These are phyloP conservation scores for Grus americana DNA, from an alignment of 2,113 vertebrate species.

Conservation along the genomic window DNA sequence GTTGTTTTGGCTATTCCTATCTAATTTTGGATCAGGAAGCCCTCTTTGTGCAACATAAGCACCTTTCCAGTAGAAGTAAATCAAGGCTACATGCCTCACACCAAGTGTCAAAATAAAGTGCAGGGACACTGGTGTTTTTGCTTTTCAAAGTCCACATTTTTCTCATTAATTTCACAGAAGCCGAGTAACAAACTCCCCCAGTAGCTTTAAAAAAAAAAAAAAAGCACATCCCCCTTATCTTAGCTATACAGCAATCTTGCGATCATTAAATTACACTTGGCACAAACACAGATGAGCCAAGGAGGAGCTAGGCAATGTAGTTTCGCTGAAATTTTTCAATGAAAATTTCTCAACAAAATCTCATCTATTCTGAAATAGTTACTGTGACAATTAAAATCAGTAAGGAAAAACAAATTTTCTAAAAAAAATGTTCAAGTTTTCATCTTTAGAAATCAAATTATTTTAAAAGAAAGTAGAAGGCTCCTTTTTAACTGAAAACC, in stretches of 20 bases:
- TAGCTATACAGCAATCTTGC: background rate
- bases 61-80: background rate
- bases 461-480: background rate
- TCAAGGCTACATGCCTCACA: background rate
- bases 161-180: constrained; percentile 1
- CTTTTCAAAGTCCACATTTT: background rate
- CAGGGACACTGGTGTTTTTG: background rate
- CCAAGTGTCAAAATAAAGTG: background rate
- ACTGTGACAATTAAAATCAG: background rate
- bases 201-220: background rate
- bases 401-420: background rate
- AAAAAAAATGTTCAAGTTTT: background rate
- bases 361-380: background rate
- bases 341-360: background rate
- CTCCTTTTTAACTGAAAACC: background rate
- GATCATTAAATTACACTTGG: background rate
- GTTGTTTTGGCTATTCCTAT: background rate
- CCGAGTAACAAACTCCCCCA: background rate
- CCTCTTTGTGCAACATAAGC: background rate
- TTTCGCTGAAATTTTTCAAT: background rate
- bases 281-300: background rate
- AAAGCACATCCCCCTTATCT: background rate
- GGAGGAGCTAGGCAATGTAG: background rate
- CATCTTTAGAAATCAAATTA: background rate
- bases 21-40: background rate